Evolutionary conservation across 2,888 invertebrate species (phyloP).

Genomic region (Anoplius nigerrimus): DNA sequence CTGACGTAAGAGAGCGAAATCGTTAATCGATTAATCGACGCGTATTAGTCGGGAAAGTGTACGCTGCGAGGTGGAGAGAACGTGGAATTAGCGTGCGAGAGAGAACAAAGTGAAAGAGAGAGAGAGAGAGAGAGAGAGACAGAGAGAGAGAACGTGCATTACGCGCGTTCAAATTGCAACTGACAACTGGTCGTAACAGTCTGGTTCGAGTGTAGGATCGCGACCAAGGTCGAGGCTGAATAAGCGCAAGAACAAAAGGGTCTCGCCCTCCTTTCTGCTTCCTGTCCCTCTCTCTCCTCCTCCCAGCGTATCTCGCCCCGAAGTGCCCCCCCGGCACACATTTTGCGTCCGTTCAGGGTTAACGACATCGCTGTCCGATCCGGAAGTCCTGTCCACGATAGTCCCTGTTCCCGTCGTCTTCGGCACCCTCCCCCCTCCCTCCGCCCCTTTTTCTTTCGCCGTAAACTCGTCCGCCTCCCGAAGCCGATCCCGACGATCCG

Average conservation of each 20-base stretch:
- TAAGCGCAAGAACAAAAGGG: too few species aligned
- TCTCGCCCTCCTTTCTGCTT: too few species aligned
- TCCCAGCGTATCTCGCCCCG: not conserved
- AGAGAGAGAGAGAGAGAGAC: not conserved
- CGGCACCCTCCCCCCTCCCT: not conserved
- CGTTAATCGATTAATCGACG: not conserved
- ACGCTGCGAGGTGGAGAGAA: not conserved
- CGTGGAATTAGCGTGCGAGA: not conserved
- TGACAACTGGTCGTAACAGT: too few species aligned
- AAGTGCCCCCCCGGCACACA: conserved; percentile 6
- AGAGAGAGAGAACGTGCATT: not conserved
- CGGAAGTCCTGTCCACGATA: too few species aligned
- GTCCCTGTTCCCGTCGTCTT: too few species aligned
- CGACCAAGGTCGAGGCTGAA: too few species aligned
- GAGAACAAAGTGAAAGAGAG: not conserved
- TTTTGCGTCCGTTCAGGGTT: conserved; percentile 9
- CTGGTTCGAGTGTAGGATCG: too few species aligned
- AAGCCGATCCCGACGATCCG: not conserved
- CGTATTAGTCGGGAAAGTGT: not conserved
- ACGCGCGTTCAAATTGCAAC: not conserved
- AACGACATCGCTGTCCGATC: conserved; percentile 4
- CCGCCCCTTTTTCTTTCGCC: not conserved
- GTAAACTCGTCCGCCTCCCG: not conserved
- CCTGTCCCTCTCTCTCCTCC: too few species aligned
- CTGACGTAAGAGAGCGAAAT: not conserved